A percentile compares a stretch with the other conserved stretches of the same genome.
phyloP scores from a whole-genome alignment of 2,797 vertebrate genomes.

The Adelosebastes latens region DNA sequence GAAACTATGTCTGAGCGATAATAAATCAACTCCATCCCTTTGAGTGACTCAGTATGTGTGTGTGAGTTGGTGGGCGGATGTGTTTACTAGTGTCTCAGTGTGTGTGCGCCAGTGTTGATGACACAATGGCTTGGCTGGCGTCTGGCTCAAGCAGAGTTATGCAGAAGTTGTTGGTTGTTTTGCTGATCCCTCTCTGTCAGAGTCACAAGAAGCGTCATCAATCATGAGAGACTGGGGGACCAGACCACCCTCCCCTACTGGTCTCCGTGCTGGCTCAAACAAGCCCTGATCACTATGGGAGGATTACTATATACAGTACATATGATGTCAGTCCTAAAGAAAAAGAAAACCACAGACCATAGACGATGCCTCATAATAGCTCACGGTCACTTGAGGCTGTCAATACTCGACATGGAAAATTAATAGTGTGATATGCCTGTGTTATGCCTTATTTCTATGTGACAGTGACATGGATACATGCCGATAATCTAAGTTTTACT shows the following conservation, averaged over 20 bases:
- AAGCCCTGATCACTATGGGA: slow-evolving; percentile 52
- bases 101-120: slow-evolving; percentile 62
- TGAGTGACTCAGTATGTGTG: slow-evolving; percentile 51
- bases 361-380: slow-evolving; percentile 57
- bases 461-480: slow-evolving; percentile 11
- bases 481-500: neutral
- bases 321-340: slow-evolving; percentile 66
- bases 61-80: slow-evolving; percentile 50
- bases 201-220: slow-evolving; percentile 76
- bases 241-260: slow-evolving; percentile 65
- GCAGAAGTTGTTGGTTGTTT: slow-evolving; percentile 81
- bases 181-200: slow-evolving; percentile 79
- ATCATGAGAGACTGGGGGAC: slow-evolving; percentile 65
- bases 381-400: slow-evolving; percentile 52
- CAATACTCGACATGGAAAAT: slow-evolving; percentile 33
- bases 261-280: slow-evolving; percentile 52
- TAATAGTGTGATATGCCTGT: slow-evolving; percentile 2
- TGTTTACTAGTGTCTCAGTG: slow-evolving; percentile 65
- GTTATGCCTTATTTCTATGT: slow-evolving; percentile 13
- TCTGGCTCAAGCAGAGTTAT: slow-evolving; percentile 74
- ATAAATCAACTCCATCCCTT: slow-evolving; percentile 63
- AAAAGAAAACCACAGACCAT: slow-evolving; percentile 40
- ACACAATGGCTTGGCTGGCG: slow-evolving; percentile 71
- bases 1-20: slow-evolving; percentile 58
- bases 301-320: slow-evolving; percentile 50